Base-by-base conservation (phyloP, 2,888 invertebrate genomes). In the Stenichneumon culpator region DNA sequence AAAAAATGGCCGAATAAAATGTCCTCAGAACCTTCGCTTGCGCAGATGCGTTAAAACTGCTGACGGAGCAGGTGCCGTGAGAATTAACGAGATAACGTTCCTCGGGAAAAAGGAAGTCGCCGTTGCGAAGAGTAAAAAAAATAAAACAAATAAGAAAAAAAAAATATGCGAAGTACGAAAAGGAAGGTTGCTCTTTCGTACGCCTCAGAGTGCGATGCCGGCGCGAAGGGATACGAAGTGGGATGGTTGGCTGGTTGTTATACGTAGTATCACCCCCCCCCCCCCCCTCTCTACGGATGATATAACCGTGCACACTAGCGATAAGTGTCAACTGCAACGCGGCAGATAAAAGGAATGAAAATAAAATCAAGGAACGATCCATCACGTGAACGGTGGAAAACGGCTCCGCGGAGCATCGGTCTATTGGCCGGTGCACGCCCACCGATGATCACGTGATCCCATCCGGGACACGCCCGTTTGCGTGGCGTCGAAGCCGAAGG, bases 241-340 rank as follows among this genome's bases (percentile, higher is more conserved):
- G 19, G 50, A 65, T 47, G 52, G 54, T 22, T 28, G 63, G 50
- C 63, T n/a, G 32, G 19, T 50, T 36, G 19, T 50, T 36, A 69
- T 84, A 81, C 74, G 78, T 32, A 77, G 75, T 60, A 50, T 6
- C 32, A 32, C 32, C 6, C 6, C 6, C 36, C 9, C 36, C 9
- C 36, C 9, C 36, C 36, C 36, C 9, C 9, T 1, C 36, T 9
- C 36, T 9, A 70, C 52, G 47, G 65, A 57, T 85, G 83, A 81
- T 83, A 79, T 82, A 83, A 82, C 84, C 60, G 82, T 82, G 84
- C 84, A 82, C 84, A 72, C 69, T 19, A 69, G 79, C 92, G 92
- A 93, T 93, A 93, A 93, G 92, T 93, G 93, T 93, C 93, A 93
- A 93, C 93, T 93, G 93, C 93, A 93, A 88, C 92, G 91, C 89